These are phyloP conservation scores for Hippopotamus amphibius DNA, from an alignment of 2,113 vertebrate genomes.

Conservation along the genomic window DNA sequence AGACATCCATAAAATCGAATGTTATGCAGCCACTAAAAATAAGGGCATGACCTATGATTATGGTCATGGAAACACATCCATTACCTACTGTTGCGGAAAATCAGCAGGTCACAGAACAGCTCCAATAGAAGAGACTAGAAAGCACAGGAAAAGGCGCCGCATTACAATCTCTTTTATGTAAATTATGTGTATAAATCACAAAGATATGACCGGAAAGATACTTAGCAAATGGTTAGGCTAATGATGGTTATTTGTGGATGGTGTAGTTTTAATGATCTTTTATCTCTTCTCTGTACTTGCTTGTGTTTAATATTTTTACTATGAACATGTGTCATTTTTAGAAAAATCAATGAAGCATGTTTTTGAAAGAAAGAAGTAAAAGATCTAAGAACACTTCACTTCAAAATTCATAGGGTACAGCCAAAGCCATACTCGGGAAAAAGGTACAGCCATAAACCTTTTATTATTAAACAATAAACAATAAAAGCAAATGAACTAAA, in stretches of 20 bases:
- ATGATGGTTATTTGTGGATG: not conserved
- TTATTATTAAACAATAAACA: constrained; percentile 73
- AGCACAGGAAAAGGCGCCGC: not conserved
- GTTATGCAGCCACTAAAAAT: not conserved
- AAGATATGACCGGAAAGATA: not conserved
- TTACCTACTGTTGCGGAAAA: not conserved
- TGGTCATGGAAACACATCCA: rapidly evolving
- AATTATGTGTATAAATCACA: not conserved
- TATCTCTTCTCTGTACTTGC: constrained; percentile 29
- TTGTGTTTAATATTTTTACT: constrained; percentile 42
- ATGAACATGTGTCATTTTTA: constrained; percentile 14
- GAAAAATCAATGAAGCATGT: constrained; percentile 47
- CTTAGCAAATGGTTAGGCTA: not conserved
- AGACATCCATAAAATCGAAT: not conserved
- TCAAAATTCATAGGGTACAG: constrained; percentile 49
- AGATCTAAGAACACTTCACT: constrained; percentile 14
- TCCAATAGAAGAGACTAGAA: not conserved
- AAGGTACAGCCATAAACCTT: not conserved
- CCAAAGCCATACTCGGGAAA: constrained; percentile 42
- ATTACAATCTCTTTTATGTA: not conserved
- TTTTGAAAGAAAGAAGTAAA: constrained; percentile 40
- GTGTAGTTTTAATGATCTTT: constrained; percentile 23
- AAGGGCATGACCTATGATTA: not conserved
- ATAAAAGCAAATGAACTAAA: constrained; percentile 66
- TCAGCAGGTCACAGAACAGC: not conserved